Evolutionary conservation across 2,797 vertebrate species (phyloP), one percentile per base, ranked within the genome.

Genomic region (Anguilla pacifica): DNA sequence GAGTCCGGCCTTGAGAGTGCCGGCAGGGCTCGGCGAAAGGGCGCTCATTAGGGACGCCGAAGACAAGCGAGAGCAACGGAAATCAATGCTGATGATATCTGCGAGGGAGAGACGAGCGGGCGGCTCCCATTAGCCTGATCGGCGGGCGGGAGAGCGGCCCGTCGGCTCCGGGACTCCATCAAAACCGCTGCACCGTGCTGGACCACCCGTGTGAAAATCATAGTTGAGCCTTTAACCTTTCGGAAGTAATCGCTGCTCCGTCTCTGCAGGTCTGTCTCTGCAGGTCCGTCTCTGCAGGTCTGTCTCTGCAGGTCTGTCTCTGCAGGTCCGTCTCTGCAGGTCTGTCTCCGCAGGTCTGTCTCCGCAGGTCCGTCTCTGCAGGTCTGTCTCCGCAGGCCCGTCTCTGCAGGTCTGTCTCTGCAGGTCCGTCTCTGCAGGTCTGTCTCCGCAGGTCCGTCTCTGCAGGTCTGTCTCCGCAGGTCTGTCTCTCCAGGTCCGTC

Each of bases 211-310:
- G 74, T 90, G 91, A 93, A 93, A 94, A 92, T 93, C 93, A 92
- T 91, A 90, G 84, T 49, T 15, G 87, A 90, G 91, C 92, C 95
- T 93, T 94, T 92, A 94, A 90, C 88, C 88, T 91, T 92, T 90
- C 91, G 86, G 85, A 83, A 87, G 91, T 77, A 59, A 86, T 89
- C 91, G 87, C 88, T 89, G 92, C 87, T 93, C 91, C 88, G 89
- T 92, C 91, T 91, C 87, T 31, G 86, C 55, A 51, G 87, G 91
- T 92, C 86, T 84, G 92, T 39, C 91, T 91, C 87, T 35, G 86
- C 55, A 53, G 87, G 91, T 93, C 91, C 88, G 89, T 92, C 91
- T 91, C 87, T 31, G 86, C 55, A 53, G 87, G 91, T 92, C 86
- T 84, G 92, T 39, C 31, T 31, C 31, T 31, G 31, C 31, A 31